Conservation (phyloP, 2,113 vertebrate species). For the Gallinago paraguaiae region DNA sequence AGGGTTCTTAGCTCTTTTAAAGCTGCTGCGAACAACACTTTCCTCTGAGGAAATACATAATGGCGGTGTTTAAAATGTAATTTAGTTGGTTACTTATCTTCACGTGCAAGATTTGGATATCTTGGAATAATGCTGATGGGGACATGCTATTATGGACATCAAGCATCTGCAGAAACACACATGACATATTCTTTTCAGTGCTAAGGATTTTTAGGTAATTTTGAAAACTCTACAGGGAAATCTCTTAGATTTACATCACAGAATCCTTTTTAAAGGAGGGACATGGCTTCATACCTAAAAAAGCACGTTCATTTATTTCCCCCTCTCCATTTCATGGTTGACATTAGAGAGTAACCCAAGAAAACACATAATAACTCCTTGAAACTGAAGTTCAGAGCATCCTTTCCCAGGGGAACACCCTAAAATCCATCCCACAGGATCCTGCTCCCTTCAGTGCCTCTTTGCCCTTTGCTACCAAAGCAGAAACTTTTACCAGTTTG, state of each 20-base stretch:
- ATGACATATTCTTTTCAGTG: not conserved
- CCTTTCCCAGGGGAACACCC: not conserved
- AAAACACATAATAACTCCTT: not conserved
- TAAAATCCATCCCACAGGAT: not conserved
- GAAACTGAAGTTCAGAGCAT: not conserved
- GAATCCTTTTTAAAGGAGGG: not conserved
- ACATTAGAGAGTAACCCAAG: not conserved
- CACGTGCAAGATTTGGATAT: not conserved
- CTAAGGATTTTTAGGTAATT: not conserved
- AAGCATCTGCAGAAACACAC: not conserved
- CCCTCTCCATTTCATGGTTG: not conserved
- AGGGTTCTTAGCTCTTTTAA: not conserved
- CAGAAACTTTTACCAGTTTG: not conserved
- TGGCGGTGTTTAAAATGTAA: not conserved
- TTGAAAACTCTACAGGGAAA: not conserved
- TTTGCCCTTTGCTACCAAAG: not conserved
- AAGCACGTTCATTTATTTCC: not conserved
- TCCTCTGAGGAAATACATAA: not conserved
- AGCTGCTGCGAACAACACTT: not conserved
- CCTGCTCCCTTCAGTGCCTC: not conserved
- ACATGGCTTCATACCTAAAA: not conserved
- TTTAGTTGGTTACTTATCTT: not conserved
- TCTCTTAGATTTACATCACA: not conserved
- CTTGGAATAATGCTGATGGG: not conserved
- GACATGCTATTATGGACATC: not conserved